Conservation (phyloP, 2,888 invertebrate species). For the Cephus rjabovi region DNA sequence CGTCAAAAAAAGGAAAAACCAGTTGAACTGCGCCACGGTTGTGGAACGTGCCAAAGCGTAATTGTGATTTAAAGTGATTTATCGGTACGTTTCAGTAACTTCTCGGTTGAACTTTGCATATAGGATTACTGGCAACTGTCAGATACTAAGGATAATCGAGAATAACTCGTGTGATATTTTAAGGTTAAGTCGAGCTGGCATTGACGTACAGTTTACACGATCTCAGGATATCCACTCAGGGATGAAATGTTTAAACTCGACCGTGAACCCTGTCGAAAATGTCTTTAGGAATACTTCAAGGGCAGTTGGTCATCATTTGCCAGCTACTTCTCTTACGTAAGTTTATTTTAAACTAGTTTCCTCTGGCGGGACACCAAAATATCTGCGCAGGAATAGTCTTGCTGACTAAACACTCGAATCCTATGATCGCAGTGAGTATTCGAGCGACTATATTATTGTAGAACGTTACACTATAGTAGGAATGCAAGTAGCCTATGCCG, state of each 20-base stretch:
- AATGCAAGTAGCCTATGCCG: neutral
- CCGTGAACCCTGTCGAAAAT: neutral
- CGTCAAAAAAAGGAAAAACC: neutral
- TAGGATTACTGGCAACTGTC: neutral
- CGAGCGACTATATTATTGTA: neutral
- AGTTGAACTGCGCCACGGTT: neutral
- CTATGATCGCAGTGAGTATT: neutral
- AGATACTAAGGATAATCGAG: neutral
- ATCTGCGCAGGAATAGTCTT: neutral
- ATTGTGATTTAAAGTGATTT: neutral
- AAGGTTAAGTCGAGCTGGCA: neutral
- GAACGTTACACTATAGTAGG: too few relatives aligned
- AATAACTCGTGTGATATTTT: neutral
- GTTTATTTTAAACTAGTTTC: neutral
- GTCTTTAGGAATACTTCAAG: neutral
- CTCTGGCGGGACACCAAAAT: neutral
- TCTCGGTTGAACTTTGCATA: neutral
- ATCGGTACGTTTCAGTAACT: neutral
- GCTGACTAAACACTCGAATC: neutral
- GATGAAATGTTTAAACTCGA: neutral
- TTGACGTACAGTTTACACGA: neutral
- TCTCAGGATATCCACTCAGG: neutral
- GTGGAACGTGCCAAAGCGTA: neutral
- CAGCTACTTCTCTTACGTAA: neutral
- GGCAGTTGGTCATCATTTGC: neutral